Evolutionary conservation across 1,140 invertebrate species (phyloP).

Genomic region (Panonychus citri): DNA sequence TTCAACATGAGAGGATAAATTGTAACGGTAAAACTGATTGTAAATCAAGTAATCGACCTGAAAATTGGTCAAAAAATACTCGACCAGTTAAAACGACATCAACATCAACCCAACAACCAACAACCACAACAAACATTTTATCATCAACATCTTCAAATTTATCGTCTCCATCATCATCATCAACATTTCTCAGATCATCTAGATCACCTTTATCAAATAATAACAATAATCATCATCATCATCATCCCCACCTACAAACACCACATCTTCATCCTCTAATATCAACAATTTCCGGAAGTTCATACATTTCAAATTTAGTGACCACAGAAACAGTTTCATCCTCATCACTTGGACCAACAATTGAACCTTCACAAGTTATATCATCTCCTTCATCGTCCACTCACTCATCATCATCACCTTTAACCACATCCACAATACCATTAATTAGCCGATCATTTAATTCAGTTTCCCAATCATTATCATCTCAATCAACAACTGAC

Average conservation of each 20-base stretch:
- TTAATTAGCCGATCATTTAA: no score
- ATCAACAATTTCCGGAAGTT: no score
- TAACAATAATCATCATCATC: no score
- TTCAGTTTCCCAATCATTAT: not conserved
- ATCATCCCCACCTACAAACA: not conserved
- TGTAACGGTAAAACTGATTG: not conserved
- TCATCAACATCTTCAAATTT: not conserved
- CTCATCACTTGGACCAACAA: no score
- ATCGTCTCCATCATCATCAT: no score
- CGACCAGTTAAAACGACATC: not conserved
- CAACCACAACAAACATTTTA: no score
- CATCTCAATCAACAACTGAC: not conserved
- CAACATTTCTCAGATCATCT: not conserved
- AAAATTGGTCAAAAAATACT: not conserved
- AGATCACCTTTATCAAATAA: not conserved
- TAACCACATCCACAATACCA: no score
- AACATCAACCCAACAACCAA: not conserved
- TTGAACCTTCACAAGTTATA: no score
- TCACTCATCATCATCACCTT: no score
- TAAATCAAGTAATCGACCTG: not conserved
- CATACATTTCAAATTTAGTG: no score
- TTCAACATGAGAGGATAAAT: slow-evolving; percentile 52
- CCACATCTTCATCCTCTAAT: not conserved
- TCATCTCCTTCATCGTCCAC: no score
- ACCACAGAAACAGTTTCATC: no score